phyloP scores from a whole-genome alignment of 2,113 vertebrate species.

The Coptodon bakossiorum region DNA sequence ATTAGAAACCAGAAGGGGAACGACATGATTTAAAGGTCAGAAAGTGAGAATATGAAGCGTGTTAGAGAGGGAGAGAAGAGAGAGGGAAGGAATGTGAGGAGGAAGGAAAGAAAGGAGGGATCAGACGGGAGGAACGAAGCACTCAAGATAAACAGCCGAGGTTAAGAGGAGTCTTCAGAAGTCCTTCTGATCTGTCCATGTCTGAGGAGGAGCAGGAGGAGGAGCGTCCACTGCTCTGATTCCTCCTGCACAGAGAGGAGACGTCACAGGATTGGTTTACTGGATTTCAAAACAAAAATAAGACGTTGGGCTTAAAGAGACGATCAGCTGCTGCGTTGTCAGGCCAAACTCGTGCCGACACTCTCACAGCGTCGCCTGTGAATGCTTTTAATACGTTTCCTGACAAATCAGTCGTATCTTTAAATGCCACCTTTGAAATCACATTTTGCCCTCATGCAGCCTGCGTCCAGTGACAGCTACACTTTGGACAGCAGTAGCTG shows the following conservation, averaged over 20 bases:
- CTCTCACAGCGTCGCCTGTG: not conserved
- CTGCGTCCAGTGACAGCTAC: fast-evolving
- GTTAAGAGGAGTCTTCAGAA: conserved; percentile 13
- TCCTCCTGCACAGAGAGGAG: not conserved
- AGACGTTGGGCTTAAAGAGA: not conserved
- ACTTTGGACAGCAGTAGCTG: fast-evolving
- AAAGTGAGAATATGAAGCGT: not conserved
- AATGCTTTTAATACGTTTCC: not conserved
- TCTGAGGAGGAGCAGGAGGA: not conserved
- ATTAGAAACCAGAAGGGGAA: not conserved
- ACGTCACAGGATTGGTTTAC: not conserved
- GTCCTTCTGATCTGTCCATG: not conserved
- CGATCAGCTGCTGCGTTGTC: not conserved
- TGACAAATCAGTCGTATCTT: not conserved
- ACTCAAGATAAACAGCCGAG: not conserved
- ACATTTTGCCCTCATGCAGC: not conserved
- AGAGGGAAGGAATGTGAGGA: not conserved
- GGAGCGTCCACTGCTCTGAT: not conserved
- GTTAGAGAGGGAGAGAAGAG: not conserved
- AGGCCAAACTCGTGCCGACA: not conserved
- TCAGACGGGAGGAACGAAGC: not conserved
- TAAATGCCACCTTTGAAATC: not conserved
- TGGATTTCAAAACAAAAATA: not conserved
- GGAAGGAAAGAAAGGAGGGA: not conserved
- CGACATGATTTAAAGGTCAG: not conserved